Percentiles rank a stretch among this genome's conserved stretches.
These are phyloP conservation scores for Eptatretus atami DNA, from an alignment of 2,797 vertebrate species.

Conservation along the genomic window DNA sequence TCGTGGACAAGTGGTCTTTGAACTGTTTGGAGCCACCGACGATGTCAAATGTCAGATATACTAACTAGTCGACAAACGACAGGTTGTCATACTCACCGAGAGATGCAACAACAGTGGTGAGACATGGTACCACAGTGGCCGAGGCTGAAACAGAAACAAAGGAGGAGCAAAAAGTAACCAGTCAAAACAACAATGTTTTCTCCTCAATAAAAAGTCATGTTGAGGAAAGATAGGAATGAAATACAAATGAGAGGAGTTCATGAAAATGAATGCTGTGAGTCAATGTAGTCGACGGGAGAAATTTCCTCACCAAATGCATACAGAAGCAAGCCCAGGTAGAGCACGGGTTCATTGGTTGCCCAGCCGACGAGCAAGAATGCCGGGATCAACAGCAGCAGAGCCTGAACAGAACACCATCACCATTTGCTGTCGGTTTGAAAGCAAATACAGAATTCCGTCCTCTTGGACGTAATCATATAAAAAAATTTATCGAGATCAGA, in stretches of 20 bases:
- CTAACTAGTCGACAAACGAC: neutral
- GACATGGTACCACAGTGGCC: conserved; percentile 56
- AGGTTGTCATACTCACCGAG: conserved; percentile 28
- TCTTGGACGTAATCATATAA: too few relatives aligned
- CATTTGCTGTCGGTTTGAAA: too few relatives aligned
- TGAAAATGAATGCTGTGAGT: conserved; percentile 1
- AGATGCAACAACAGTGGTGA: conserved; percentile 51
- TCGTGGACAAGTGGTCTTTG: too few relatives aligned
- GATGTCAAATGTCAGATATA: too few relatives aligned
- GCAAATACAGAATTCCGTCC: too few relatives aligned
- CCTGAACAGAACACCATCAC: conserved; percentile 18
- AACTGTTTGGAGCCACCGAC: too few relatives aligned
- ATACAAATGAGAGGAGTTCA: neutral
- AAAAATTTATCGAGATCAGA: too few relatives aligned
- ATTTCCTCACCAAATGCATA: conserved; percentile 56
- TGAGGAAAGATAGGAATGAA: neutral
- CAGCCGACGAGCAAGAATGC: conserved; percentile 62
- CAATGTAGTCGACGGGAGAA: neutral
- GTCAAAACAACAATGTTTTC: too few relatives aligned
- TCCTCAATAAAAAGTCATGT: neutral
- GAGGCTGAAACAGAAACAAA: conserved; percentile 25
- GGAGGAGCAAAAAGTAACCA: too few relatives aligned
- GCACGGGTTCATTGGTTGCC: conserved; percentile 21
- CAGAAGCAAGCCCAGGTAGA: conserved; percentile 37
- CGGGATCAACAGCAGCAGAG: conserved; percentile 39